Base-by-base conservation (phyloP, 2,888 invertebrate genomes). In the Eupithecia vulgata region DNA sequence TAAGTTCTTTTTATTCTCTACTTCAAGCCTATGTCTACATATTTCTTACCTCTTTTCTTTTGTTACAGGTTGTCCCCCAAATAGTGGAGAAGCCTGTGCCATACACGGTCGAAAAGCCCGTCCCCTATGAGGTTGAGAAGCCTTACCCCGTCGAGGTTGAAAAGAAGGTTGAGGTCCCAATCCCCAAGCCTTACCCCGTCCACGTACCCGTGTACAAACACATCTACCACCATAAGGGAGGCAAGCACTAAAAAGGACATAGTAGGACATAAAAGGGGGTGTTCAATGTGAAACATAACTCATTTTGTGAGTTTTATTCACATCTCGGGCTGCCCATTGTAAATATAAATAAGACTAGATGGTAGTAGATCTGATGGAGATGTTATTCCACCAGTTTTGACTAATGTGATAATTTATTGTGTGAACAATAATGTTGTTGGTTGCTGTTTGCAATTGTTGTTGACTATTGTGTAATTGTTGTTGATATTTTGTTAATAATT, bases 131-230 rank as follows among this genome's bases (percentile, higher is more conserved):
- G 80, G 95, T 97, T 3, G 96, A 96, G 84, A 96, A 96, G 84
- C 97, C 97, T 7, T 97, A 96, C 95, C 96, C 96, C 81, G 96
- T 97, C 7, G 96, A 96, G 88, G 96, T 97, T 40, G 96, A 97
- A 79, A 97, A 96, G 91, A 96, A 95, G 85, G 96, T 97, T 67
- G 96, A 96, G 85, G 95, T 97, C 64, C 95, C 96, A 17, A 95
- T 96, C 81, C 95, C 96, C 82, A 96, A 96, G 85, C 96, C 97
- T 8, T 97, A 97, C 90, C 96, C 96, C 72, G 96, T 97, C 81
- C 97, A 97, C 80, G 95, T 96, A 15, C 96, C 96, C 61, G 96
- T 97, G 25, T 97, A 96, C 93, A 97, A 96, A 87, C 97, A 97
- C 88, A 95, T 97, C 81, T 96, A 96, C 92, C 96, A 96, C 88